These are phyloP conservation scores for Uropetala carovei DNA, from an alignment of 2,888 invertebrate species.

Conservation along the genomic window DNA sequence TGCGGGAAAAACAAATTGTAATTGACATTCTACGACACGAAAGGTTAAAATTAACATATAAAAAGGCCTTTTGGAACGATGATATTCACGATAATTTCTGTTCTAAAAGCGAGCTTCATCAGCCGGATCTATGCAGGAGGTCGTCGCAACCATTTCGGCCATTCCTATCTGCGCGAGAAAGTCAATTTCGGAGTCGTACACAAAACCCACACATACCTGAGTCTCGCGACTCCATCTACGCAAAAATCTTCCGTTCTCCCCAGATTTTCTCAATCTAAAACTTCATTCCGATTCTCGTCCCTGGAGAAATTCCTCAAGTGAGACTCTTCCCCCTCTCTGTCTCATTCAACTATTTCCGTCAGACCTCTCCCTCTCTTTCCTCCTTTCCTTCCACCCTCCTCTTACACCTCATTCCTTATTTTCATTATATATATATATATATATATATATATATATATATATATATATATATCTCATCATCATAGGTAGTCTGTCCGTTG, in stretches of 20 bases:
- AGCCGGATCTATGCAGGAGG: too few species aligned
- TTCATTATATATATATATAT: too few species aligned
- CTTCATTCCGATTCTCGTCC: slow-evolving; percentile 57
- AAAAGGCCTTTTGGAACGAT: too few species aligned
- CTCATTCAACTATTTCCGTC: background rate
- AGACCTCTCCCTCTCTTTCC: background rate
- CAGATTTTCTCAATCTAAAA: slow-evolving; percentile 52
- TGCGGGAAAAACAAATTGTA: too few species aligned
- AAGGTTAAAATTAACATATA: too few species aligned
- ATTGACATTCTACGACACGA: too few species aligned
- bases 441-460: too few species aligned
- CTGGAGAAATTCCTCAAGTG: slow-evolving; percentile 59
- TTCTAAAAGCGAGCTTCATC: too few species aligned
- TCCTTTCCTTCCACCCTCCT: background rate
- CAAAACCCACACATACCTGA: background rate
- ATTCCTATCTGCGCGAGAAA: background rate
- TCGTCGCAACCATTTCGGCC: background rate
- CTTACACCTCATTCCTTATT: background rate
- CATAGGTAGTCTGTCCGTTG: too few species aligned
- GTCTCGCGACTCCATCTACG: background rate
- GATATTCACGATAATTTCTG: too few species aligned
- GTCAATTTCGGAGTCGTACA: background rate
- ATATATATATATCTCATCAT: too few species aligned
- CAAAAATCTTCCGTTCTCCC: slow-evolving; percentile 28
- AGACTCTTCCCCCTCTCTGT: background rate